Conservation (phyloP, 2,888 invertebrate genomes). For the Leptinotarsa tumamoca region DNA sequence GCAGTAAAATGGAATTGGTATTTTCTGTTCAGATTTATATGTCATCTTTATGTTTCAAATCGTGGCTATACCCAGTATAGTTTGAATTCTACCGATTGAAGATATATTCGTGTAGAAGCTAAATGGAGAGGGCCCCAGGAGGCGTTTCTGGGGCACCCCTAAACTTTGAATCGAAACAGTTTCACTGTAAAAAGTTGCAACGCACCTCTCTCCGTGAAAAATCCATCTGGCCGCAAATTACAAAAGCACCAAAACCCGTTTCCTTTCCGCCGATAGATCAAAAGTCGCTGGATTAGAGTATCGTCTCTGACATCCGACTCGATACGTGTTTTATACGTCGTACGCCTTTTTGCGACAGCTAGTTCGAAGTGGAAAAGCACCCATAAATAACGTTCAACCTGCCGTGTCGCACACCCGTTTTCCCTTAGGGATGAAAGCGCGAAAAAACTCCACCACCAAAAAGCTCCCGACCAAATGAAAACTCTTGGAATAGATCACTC, state of each 20-base stretch:
- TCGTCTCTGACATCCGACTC: constrained; percentile 61
- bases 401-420: constrained; percentile 59
- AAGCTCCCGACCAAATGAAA: constrained; percentile 49
- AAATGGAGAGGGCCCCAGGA: too few relatives aligned
- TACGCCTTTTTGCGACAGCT: constrained; percentile 58
- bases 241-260: constrained; percentile 10
- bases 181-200: not conserved
- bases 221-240: not conserved
- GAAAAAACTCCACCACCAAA: constrained; percentile 50
- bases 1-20: too few relatives aligned
- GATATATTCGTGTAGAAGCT: too few relatives aligned
- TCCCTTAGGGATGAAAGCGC: constrained; percentile 50
- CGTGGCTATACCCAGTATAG: too few relatives aligned
- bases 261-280: constrained; percentile 61
- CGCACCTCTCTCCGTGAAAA: not conserved
- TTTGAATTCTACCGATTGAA: too few relatives aligned
- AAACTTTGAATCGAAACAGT: too few relatives aligned
- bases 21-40: too few relatives aligned
- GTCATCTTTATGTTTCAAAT: too few relatives aligned
- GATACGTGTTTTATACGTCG: constrained; percentile 65
- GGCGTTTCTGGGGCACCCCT: too few relatives aligned
- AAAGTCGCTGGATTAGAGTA: constrained; percentile 62
- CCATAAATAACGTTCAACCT: constrained; percentile 67
- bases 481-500: constrained; percentile 46
- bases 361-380: constrained; percentile 64